Conservation (phyloP, 2,888 invertebrate genomes). For the Clivina fossor region DNA sequence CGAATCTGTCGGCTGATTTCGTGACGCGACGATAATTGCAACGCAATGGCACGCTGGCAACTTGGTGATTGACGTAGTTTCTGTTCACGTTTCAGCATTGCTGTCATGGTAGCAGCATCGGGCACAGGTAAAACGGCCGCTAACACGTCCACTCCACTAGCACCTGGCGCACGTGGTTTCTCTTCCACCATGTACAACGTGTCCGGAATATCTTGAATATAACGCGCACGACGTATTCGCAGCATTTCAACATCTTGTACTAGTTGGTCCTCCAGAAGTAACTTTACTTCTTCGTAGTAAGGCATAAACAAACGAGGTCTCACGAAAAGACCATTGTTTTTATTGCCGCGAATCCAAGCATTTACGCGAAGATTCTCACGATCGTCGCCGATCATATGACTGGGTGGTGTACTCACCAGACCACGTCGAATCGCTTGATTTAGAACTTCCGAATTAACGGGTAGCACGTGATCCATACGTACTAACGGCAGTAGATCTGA, state of each 20-base stretch:
- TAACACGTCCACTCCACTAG: constrained; percentile 64
- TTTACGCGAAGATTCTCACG: constrained; percentile 65
- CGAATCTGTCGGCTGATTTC: constrained; percentile 79
- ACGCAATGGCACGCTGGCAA: constrained; percentile 75
- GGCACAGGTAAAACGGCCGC: constrained; percentile 73
- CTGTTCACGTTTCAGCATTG: constrained; percentile 82
- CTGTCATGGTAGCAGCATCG: constrained; percentile 71
- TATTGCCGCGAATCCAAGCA: constrained; percentile 79
- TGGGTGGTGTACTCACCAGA: constrained; percentile 78
- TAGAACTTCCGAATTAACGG: constrained; percentile 77
- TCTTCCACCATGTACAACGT: constrained; percentile 87
- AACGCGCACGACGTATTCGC: constrained; percentile 69
- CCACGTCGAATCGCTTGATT: constrained; percentile 71
- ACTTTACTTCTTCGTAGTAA: constrained; percentile 92
- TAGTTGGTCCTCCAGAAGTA: constrained; percentile 80
- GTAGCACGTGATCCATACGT: constrained; percentile 86
- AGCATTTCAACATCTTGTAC: constrained; percentile 75
- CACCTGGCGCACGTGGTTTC: constrained; percentile 56
- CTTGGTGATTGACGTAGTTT: constrained; percentile 79
- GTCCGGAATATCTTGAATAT: constrained; percentile 85
- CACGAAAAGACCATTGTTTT: constrained; percentile 72
- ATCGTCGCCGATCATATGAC: constrained; percentile 82
- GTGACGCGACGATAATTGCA: constrained; percentile 74
- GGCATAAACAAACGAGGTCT: constrained; percentile 91
- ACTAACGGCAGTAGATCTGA: constrained; percentile 82